Base-by-base conservation (phyloP, 2,113 vertebrate species). In the Myiopsitta monachus region DNA sequence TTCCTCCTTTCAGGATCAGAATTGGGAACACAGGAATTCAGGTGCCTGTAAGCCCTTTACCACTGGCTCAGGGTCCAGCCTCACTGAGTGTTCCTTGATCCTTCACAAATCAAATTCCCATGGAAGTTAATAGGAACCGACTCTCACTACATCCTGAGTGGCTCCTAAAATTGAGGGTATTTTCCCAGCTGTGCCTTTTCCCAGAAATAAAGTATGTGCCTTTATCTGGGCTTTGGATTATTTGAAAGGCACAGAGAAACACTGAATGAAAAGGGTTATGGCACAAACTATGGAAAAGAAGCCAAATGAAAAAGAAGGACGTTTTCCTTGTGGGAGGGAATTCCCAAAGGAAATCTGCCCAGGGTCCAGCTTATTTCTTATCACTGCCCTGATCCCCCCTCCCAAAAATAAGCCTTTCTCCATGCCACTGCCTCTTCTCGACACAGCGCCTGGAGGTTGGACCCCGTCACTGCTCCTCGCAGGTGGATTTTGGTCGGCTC, bases 301-400 rank as follows among this genome's bases (percentile, higher is more conserved):
- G 16, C 69, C 41, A 88, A 80, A 54, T 61, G 28, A 22, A 68
- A 62, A 85, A 72, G 28, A 78, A 59, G 57, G 57, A 36, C 6
- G 22, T 59, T 59, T n/a, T 59, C 57, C 33, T 23, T n/a, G 21
- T 23, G 13, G 33, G 33, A 59, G 23, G 33, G 33, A 59, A n/a
- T 59, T 59, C 57, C 86, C 92, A 82, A 47, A 87, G 74, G 64
- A 97, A 94, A 86, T 54, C 88, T 95, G 88, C 49, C 88, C 73
- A 23, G 59, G 18, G 9, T 52, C 30, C 36, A 28, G 49, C n/a
- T 73, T 67, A 73, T 78, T 85, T 83, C 44, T 70, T 62, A 7
- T 36, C 6, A 1, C 7, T 67, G 30, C 22, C 2, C 7, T 38
- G 16, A 54, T 10, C 12, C n/a, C 46, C 51, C 30, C 18, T 55